Base-by-base conservation (phyloP, 2,797 vertebrate genomes). In the Scleropages formosus region DNA sequence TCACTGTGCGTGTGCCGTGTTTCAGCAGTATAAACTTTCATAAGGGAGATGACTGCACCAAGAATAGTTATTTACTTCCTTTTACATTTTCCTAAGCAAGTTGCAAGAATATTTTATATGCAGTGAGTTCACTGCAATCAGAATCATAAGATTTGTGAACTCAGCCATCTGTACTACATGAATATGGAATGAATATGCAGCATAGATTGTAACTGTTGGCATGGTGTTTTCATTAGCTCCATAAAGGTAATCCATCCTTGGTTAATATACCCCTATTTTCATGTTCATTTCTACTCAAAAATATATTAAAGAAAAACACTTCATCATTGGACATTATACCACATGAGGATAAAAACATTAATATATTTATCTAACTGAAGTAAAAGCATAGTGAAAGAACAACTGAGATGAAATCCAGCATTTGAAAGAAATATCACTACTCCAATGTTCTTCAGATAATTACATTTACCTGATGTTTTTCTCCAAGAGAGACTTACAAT, bases 1-100 rank as follows among this genome's bases (percentile, higher is more conserved):
- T 26, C 39, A 31, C 65, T 44, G 63, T 76, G 66, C 72, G 13
- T 62, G 59, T 69, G 20, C 72, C 39, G 20, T n/a, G 63, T 31
- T 75, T 75, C 67, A 76, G 46, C 47, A 63, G 60, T 47, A 47
- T 71, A 53, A 64, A 39, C 67, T 16, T 76, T 71, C 26, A 71
- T 64, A 56, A 76, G 47, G 24, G 13, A 47, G 71, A 31, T 44
- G 4, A 61, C 26, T 31, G 15, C 15, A 59, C 11, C 53, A 56
- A 56, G 1, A 20, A 24, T 27, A 26, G 60, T 31, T 44, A 31
- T 71, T 51, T 20, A 53, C 6, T 61, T 16, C 15, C 18, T 27
- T 18, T 72, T 22, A 44, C n/a, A 8, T 20, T n/a, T n/a, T 3
- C 58, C 59, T 22, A 22, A 60, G 59, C 56, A 44, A 56, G 27